Base-by-base conservation (phyloP, 2,797 vertebrate species). In the Pangasius mekongensis region DNA sequence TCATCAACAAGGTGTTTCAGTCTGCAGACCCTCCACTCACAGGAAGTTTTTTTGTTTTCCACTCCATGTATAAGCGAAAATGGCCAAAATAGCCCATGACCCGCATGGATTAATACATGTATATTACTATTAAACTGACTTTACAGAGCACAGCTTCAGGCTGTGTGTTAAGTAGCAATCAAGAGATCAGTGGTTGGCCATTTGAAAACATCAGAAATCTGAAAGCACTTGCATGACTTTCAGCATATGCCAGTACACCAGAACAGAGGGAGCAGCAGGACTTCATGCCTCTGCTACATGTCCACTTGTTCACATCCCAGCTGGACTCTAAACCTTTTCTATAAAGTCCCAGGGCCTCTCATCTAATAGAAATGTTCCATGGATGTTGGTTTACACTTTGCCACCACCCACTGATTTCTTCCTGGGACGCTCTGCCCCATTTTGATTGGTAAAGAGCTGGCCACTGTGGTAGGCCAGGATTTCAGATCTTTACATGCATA, bases 331-430 rank as follows among this genome's bases (percentile, higher is more conserved):
- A 43, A 16, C 78, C 52, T 64, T 90, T 80, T 84, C 20, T n/a
- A 52, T 56, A 58, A 39, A 47, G 30, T 67, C 86, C 2, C 52
- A 78, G 69, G 69, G 69, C 52, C 69, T 82, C 36, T 10, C 43
- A 69, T 39, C 74, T 89, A 89, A 90, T 88, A 81, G 67, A 87
- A 91, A 71, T 90, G 52, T 84, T 87, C 77, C 76, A 91, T 87
- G 83, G 67, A 90, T 86, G 80, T 52, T 86, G 91, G 86, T 87
- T 89, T 91, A 88, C 58, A 3, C 92, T 91, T 90, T 90, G 93
- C 92, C 90, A 89, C 91, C 89, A 89, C 78, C 86, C 90, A 95
- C 67, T 88, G 91, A 94, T 93, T 95, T 94, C 91, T 94, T 93
- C 89, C 90, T 89, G 87, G 92, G 90, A 54, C 67, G 91, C 90